Evolutionary conservation across 2,888 invertebrate genomes (phyloP), one percentile per base, ranked within the genome.

Genomic region (Tetragnatha montana): DNA sequence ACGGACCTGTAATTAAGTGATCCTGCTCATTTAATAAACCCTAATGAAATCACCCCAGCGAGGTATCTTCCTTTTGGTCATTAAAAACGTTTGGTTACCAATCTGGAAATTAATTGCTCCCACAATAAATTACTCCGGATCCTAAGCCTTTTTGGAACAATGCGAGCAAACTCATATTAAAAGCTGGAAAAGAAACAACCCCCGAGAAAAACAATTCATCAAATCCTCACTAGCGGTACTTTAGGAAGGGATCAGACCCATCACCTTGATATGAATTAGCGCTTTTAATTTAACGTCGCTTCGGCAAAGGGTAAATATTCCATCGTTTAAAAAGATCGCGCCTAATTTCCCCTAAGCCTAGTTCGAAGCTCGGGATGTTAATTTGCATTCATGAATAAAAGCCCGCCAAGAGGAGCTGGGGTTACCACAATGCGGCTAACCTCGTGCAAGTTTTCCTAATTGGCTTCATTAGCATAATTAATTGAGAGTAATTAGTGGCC

Each of bases 381-480:
- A 89, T 89, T 89, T 89, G 76, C 81, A 89, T 89, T 82, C 76
- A 89, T 85, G 81, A 86, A 88, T 88, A 88, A 88, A 88, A 88
- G 51, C 76, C n/a, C 86, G 80, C 86, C 86, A 86, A 86, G 10
- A 60, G 35, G 73, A 79, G 87, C 50, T 10, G 71, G 81, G 81
- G 85, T 89, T 85, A 86, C 85, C 81, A 81, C 87, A 82, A 49
- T 88, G 87, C 71, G 87, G 87, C 87, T 82, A 88, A 88, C 87
- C 87, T 88, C 81, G 76, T 81, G 70, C 21, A 70, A 76, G 80
- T 71, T 74, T 19, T 21, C 60, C 71, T 89, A 81, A 89, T 89
- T 89, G 85, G 71, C 81, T 85, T 89, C 89, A 89, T 89, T 89
- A 89, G 89, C 89, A 89, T 89, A 85, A 89, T 89, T 89, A 89